Conservation (phyloP, 2,113 vertebrate species). For the Brachypodius melanocephalos region DNA sequence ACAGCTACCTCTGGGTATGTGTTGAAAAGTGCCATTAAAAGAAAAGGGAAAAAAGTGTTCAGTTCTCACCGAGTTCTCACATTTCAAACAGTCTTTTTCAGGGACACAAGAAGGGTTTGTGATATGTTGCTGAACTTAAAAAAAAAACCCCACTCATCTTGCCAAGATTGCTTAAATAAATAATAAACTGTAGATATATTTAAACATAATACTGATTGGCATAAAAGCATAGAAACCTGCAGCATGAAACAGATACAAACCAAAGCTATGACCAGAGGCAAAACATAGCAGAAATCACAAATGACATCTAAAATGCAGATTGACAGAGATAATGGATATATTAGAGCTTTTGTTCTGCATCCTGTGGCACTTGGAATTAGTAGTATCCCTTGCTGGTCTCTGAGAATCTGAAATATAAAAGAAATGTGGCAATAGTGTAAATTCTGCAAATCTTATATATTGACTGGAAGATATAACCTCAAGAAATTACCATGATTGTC, state of each 20-base stretch:
- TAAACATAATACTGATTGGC: background rate
- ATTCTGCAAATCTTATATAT: background rate
- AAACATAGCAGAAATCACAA: background rate
- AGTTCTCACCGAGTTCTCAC: background rate
- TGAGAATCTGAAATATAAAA: background rate
- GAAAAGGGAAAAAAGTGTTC: background rate
- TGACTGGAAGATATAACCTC: background rate
- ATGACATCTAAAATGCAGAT: background rate
- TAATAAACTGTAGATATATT: background rate
- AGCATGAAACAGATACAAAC: background rate
- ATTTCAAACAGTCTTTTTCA: background rate
- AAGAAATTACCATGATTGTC: background rate
- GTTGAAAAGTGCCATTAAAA: background rate
- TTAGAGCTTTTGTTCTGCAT: background rate
- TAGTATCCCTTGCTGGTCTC: background rate
- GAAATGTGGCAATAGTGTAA: background rate
- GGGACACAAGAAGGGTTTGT: background rate
- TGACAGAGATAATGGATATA: background rate
- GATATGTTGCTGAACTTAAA: background rate
- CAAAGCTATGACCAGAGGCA: background rate
- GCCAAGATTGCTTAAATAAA: background rate
- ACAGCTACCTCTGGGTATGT: background rate
- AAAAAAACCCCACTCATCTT: background rate
- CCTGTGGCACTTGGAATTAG: background rate
- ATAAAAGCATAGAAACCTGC: background rate